These are phyloP conservation scores for Nerophis lumbriciformis DNA, from an alignment of 2,113 vertebrate genomes.

Conservation along the genomic window DNA sequence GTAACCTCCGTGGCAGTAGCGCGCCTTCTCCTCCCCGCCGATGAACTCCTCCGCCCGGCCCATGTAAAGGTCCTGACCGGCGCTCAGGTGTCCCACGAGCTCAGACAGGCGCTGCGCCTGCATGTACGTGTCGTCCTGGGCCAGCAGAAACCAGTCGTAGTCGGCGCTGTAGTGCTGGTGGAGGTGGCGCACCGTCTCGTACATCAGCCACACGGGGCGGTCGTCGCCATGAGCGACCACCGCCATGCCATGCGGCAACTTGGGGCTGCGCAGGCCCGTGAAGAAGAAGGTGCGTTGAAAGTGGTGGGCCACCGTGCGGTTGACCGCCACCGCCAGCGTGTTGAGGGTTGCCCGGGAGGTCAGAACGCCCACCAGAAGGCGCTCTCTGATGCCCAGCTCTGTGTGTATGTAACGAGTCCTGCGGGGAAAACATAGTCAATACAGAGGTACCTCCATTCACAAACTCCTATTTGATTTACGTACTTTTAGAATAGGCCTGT, in stretches of 20 bases:
- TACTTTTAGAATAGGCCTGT: not conserved
- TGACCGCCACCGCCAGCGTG: constrained; percentile 88
- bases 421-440: constrained; percentile 8
- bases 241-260: constrained; percentile 86
- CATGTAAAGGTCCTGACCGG: constrained; percentile 87
- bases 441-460: not conserved
- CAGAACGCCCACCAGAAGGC: constrained; percentile 85
- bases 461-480: not conserved
- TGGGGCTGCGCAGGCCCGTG: constrained; percentile 84
- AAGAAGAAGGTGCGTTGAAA: constrained; percentile 90
- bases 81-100: constrained; percentile 84
- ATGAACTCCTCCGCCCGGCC: constrained; percentile 93
- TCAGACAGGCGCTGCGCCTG: constrained; percentile 83
- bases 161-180: constrained; percentile 83
- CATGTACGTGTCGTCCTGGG: constrained; percentile 91
- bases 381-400: constrained; percentile 92
- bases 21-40: constrained; percentile 83
- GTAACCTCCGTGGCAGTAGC: constrained; percentile 92
- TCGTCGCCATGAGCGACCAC: constrained; percentile 90
- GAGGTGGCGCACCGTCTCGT: constrained; percentile 87
- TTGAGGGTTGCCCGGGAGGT: constrained; percentile 85
- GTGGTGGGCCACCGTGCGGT: constrained; percentile 88
- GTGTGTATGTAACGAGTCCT: constrained; percentile 97
- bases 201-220: constrained; percentile 97
- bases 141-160: constrained; percentile 95